Evolutionary conservation across 2,797 vertebrate genomes (phyloP), one percentile per base, ranked within the genome.

Genomic region (Carduelis carduelis): DNA sequence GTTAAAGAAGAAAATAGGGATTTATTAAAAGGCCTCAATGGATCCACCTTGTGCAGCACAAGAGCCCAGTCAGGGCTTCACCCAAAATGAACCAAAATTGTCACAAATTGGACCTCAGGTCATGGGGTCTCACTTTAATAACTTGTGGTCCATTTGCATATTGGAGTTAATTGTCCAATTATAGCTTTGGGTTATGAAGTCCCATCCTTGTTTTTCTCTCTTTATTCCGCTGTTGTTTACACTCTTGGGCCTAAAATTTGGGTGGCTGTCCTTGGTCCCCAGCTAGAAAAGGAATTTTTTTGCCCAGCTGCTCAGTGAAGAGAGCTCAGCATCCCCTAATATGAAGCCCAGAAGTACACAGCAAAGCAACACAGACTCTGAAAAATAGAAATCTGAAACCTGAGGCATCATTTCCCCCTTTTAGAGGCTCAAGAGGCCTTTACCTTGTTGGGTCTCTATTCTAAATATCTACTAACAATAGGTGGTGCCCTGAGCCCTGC

Each of bases 401-500:
- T 39, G 17, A 9, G 12, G 26, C 35, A 39, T 39, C 26, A 28
- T 59, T 59, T 59, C 8, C 57, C 12, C 23, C 6, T 12, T 59
- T 57, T 19, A 27, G 35, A 37, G 11, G 17, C 17, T 37, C 6
- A 6, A 59, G 27, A 59, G 35, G 26, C 26, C 26, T 59, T 59
- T 37, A 28, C 24, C 12, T 59, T 37, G 57, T 37, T 2, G 2
- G 1, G 57, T 37, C 26, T 59, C 17, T 37, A 37, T 37, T 37
- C 24, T 59, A 59, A 39, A 37, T 59, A 19, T 20, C 17, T 59
- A 37, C 12, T 39, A 20, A 39, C 8, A 19, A 27, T 27, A 28
- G n/a, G 26, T 6, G 9, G 17, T 1, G 1, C 57, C 35, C 35
- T 27, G 12, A 2, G 1, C 24, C 57, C 17, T 4, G 7, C 14